Percentiles rank a stretch among this genome's conserved stretches.
phyloP scores from a whole-genome alignment of 2,797 vertebrate species.

The Myotis daubentonii region DNA sequence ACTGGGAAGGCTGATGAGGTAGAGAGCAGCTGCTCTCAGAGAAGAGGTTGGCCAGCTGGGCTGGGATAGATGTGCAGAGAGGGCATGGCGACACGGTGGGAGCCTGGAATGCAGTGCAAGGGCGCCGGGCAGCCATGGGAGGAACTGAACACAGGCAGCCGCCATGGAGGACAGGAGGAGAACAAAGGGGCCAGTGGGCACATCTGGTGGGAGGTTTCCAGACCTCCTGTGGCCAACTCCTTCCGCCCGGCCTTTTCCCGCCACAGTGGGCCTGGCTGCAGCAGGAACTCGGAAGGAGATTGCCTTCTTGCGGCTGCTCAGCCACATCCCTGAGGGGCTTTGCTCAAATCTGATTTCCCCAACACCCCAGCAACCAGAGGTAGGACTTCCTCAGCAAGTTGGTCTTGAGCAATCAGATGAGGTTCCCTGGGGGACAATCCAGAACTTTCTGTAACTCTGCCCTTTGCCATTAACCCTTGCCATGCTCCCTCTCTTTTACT shows the following conservation, averaged over 20 bases:
- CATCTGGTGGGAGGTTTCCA: not conserved
- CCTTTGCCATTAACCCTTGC: not conserved
- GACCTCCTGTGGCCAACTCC: not conserved
- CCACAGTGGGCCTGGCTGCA: fast-evolving
- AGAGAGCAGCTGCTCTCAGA: not conserved
- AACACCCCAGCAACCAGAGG: not conserved
- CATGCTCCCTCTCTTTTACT: not conserved
- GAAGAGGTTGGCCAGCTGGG: not conserved
- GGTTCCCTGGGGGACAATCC: not conserved
- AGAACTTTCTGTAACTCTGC: not conserved
- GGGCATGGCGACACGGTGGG: not conserved
- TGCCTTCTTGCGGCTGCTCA: not conserved
- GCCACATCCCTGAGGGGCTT: not conserved
- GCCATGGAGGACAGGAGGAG: not conserved
- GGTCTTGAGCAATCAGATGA: not conserved
- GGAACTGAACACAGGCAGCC: not conserved
- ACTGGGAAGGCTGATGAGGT: not conserved
- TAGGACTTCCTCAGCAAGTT: not conserved
- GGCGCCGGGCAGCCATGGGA: not conserved
- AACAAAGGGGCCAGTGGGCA: too few species aligned
- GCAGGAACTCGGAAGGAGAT: not conserved
- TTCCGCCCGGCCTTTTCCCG: not conserved
- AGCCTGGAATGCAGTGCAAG: not conserved
- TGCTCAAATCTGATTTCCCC: conserved; percentile 62
- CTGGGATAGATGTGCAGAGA: not conserved